Evolutionary conservation across 2,797 vertebrate species (phyloP).

Genomic region (Botia kubotai): DNA sequence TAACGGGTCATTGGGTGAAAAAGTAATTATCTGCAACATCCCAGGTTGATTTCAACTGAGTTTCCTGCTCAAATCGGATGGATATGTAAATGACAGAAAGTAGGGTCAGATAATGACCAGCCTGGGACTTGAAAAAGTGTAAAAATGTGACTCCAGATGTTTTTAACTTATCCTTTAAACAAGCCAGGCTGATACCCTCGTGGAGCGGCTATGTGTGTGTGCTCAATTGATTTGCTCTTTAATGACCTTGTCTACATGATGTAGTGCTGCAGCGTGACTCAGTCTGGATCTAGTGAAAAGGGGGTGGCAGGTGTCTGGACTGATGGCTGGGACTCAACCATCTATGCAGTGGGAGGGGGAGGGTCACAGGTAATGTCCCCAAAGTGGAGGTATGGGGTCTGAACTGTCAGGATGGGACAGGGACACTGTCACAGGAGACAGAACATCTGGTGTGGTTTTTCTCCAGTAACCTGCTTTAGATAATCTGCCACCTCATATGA

Average conservation of each 20-base stretch:
- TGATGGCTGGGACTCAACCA: conserved; percentile 13
- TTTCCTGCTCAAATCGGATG: conserved; percentile 39
- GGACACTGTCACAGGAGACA: conserved; percentile 3
- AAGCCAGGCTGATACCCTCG: neutral
- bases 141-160: conserved; percentile 15
- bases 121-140: conserved; percentile 1
- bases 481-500: conserved; percentile 10
- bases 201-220: conserved; percentile 7
- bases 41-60: conserved; percentile 46
- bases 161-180: conserved; percentile 41
- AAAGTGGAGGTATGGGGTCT: conserved; percentile 38
- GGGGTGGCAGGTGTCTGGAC: conserved; percentile 40
- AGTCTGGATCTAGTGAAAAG: conserved; percentile 27
- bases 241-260: conserved; percentile 68
- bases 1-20: conserved; percentile 10
- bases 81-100: conserved; percentile 46
- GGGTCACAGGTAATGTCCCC: conserved; percentile 38
- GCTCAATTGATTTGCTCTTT: conserved; percentile 59
- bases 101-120: conserved; percentile 36
- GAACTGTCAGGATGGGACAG: conserved; percentile 53
- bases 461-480: neutral
- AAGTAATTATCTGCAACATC: conserved; percentile 49
- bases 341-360: neutral
- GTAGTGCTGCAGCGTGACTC: conserved; percentile 52
- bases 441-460: conserved; percentile 59